Conservation (phyloP, 2,797 vertebrate species). For the Coluber constrictor region DNA sequence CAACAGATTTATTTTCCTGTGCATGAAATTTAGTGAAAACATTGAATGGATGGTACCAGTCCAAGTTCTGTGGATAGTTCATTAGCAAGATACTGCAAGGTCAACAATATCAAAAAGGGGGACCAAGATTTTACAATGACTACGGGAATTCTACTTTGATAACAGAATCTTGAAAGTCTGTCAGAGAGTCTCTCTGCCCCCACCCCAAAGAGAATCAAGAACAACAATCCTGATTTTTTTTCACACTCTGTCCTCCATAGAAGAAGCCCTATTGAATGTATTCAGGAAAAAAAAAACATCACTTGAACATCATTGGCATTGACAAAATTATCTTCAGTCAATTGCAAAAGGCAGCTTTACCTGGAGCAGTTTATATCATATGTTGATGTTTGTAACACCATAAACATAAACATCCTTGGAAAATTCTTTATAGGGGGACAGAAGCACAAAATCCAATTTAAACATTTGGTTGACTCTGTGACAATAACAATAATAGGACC, state of each 20-base stretch:
- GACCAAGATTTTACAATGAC: not conserved
- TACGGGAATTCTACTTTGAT: not conserved
- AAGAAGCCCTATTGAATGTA: not conserved
- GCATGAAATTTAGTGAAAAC: not conserved
- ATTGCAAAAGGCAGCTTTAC: not conserved
- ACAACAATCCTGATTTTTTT: not conserved
- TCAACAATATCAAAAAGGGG: not conserved
- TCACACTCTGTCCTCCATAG: not conserved
- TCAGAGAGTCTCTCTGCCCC: not conserved
- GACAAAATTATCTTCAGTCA: not conserved
- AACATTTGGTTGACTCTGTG: not conserved
- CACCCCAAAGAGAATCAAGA: not conserved
- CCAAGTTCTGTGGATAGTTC: not conserved
- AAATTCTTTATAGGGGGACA: not conserved
- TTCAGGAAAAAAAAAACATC: not conserved
- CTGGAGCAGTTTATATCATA: not conserved
- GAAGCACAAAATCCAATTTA: not conserved
- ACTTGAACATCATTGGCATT: not conserved
- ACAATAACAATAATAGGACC: not conserved
- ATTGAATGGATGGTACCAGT: not conserved
- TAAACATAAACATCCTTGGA: not conserved
- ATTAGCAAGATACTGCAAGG: not conserved
- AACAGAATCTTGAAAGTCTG: not conserved
- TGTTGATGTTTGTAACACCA: not conserved
- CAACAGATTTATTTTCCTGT: not conserved